Percentiles rank a stretch among this genome's conserved stretches.
These are phyloP conservation scores for Drosophila oshimai DNA, from an alignment of 1,140 invertebrate genomes.

Conservation along the genomic window DNA sequence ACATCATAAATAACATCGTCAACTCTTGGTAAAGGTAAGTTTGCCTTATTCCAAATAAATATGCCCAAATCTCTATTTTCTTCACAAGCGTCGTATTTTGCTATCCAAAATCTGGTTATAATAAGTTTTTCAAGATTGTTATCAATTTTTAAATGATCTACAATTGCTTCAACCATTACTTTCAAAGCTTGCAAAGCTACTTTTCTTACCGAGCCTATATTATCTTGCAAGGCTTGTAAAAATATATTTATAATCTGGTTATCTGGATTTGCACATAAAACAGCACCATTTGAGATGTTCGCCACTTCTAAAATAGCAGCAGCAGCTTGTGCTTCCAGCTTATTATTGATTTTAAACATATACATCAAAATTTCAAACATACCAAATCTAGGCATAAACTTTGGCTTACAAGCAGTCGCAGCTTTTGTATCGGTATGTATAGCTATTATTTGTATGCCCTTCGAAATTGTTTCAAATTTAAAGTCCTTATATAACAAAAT, in stretches of 20 bases:
- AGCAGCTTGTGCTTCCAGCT: constrained; percentile 90
- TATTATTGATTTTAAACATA: constrained; percentile 88
- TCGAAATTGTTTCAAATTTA: constrained; percentile 86
- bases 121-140: constrained; percentile 85
- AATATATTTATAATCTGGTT: constrained; percentile 90
- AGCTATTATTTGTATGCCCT: constrained; percentile 86
- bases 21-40: constrained; percentile 85
- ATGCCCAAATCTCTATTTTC: constrained; percentile 88
- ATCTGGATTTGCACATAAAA: constrained; percentile 86
- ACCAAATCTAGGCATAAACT: constrained; percentile 90
- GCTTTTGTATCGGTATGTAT: constrained; percentile 86
- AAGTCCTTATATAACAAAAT: constrained; percentile 76
- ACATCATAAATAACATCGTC: constrained; percentile 89
- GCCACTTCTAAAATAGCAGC: constrained; percentile 90
- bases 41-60: constrained; percentile 87
- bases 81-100: constrained; percentile 88
- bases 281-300: constrained; percentile 86
- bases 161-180: constrained; percentile 87
- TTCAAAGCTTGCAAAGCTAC: constrained; percentile 89
- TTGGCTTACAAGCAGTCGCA: constrained; percentile 85
- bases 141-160: constrained; percentile 85
- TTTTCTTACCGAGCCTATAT: constrained; percentile 88
- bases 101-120: constrained; percentile 89
- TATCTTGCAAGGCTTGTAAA: constrained; percentile 89
- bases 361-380: constrained; percentile 92